These are phyloP conservation scores for Cyrtonyx montezumae DNA, from an alignment of 2,113 vertebrate genomes.

Conservation along the genomic window DNA sequence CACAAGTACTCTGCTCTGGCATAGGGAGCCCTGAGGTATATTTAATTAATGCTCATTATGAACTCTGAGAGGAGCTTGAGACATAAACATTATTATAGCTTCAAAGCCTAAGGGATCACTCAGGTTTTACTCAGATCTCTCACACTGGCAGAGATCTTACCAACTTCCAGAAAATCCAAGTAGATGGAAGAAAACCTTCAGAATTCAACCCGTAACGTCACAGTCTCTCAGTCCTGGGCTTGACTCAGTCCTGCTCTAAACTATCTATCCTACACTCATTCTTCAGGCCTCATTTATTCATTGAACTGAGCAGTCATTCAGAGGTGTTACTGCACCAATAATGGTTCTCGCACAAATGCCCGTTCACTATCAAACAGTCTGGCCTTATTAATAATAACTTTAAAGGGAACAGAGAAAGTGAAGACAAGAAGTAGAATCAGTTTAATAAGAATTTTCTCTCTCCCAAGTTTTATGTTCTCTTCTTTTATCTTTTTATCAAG, in stretches of 20 bases:
- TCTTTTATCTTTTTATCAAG: conserved; percentile 76
- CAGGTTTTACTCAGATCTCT: conserved; percentile 16
- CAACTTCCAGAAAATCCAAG: background rate
- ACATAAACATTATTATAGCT: conserved; percentile 58
- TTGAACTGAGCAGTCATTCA: background rate
- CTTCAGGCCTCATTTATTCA: background rate
- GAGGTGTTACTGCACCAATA: background rate
- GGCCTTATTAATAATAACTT: conserved; percentile 52
- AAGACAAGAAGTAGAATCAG: conserved; percentile 21
- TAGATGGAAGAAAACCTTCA: background rate
- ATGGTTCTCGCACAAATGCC: background rate
- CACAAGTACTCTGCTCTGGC: conserved; percentile 5
- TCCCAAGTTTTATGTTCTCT: conserved; percentile 57
- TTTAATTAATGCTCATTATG: conserved; percentile 61
- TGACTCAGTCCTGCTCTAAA: background rate
- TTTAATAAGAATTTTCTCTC: conserved; percentile 60
- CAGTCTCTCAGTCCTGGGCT: background rate
- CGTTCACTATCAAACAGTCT: conserved; percentile 4
- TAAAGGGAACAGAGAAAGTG: conserved; percentile 28
- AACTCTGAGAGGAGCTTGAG: conserved; percentile 31
- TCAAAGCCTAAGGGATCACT: conserved; percentile 40
- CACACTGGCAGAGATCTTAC: background rate
- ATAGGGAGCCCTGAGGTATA: conserved; percentile 32
- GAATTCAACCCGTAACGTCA: background rate
- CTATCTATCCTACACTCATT: background rate